Evolutionary conservation across 2,113 vertebrate species (phyloP).

Genomic region (Ammodytes marinus): DNA sequence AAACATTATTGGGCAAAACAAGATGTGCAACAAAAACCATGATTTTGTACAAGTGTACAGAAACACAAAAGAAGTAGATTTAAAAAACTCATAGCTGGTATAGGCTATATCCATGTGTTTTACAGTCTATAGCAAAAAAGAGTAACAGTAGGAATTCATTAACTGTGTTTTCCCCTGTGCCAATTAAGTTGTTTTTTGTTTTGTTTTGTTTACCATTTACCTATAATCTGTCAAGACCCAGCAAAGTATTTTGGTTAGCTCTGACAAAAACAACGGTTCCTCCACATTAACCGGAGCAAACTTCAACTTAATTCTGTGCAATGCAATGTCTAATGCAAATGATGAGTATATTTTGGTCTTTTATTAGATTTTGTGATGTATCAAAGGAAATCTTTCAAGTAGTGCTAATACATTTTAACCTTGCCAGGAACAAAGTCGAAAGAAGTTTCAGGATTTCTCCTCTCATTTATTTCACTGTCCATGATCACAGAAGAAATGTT

Average conservation of each 20-base stretch:
- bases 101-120: background rate
- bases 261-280: background rate
- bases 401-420: background rate
- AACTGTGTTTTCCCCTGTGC: background rate
- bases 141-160: background rate
- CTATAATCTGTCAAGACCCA: background rate
- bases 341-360: background rate
- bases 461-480: slow-evolving; percentile 13
- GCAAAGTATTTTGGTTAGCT: background rate
- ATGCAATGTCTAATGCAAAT: background rate
- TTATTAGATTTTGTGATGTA: background rate
- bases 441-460: background rate
- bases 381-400: background rate
- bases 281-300: background rate
- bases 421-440: background rate
- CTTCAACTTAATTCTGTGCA: background rate
- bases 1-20: background rate
- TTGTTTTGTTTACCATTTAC: background rate
- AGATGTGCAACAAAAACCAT: background rate
- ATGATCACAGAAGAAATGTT: slow-evolving; percentile 5
- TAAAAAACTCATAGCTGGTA: background rate
- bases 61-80: background rate
- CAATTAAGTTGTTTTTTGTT: background rate
- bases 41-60: background rate
- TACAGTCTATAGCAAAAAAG: background rate